Conservation (phyloP, 2,888 invertebrate genomes). For the Cryptus viduatorius region DNA sequence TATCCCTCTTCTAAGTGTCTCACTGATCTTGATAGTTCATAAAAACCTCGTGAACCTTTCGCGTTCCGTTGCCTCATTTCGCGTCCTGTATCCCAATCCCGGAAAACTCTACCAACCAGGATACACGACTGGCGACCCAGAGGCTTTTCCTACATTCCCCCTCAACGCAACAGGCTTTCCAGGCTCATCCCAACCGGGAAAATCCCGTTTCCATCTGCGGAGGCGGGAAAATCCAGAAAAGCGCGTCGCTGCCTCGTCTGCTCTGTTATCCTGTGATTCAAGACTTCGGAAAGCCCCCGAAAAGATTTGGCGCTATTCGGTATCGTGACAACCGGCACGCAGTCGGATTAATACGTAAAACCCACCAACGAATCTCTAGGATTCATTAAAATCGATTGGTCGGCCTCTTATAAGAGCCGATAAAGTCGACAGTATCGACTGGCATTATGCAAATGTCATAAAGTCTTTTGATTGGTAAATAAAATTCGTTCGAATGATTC, state of each 20-base stretch:
- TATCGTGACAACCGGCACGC: not conserved
- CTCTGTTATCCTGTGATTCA: conserved; percentile 76
- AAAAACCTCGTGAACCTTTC: conserved; percentile 5
- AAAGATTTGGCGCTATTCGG: conserved; percentile 58
- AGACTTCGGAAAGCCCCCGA: conserved; percentile 72
- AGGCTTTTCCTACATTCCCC: conserved; percentile 35
- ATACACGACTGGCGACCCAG: conserved; percentile 1
- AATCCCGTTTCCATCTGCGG: conserved; percentile 22
- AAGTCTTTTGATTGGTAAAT: conserved; percentile 21
- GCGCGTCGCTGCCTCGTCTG: conserved; percentile 37
- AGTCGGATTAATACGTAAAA: not conserved
- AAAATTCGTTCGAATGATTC: conserved; percentile 4
- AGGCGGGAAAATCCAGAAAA: conserved; percentile 8
- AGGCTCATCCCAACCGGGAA: conserved; percentile 31
- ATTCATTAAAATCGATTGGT: not conserved
- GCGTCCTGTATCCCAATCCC: conserved; percentile 13
- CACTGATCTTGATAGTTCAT: not conserved
- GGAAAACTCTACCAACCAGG: conserved; percentile 28
- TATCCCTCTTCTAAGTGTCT: conserved; percentile 48
- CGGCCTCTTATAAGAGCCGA: not conserved
- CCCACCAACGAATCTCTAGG: not conserved
- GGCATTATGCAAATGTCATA: conserved; percentile 8
- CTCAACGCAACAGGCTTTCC: conserved; percentile 75
- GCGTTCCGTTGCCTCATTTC: conserved; percentile 2
- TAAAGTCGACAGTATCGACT: not conserved